Evolutionary conservation across 2,888 invertebrate species (phyloP).

Genomic region (Enchytraeus crypticus): DNA sequence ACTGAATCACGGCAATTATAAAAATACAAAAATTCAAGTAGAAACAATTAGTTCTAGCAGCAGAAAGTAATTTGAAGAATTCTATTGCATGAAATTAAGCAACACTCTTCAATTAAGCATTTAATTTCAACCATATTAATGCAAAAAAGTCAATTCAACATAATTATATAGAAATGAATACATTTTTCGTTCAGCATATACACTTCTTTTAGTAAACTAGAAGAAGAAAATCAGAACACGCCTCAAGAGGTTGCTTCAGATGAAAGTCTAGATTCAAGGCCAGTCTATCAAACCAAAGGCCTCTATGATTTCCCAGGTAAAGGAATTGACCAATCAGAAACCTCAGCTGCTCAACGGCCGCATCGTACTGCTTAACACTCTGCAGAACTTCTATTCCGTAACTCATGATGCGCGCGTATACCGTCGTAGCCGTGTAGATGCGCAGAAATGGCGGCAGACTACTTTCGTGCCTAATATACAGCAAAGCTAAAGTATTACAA

Average conservation of each 20-base stretch:
- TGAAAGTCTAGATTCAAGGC: conserved; percentile 58
- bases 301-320: conserved; percentile 47
- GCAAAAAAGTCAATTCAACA: too few species aligned
- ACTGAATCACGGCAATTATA: too few species aligned
- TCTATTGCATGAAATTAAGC: too few species aligned
- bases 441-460: conserved; percentile 55
- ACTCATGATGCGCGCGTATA: conserved; percentile 47
- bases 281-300: conserved; percentile 57
- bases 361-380: conserved; percentile 47
- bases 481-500: not conserved
- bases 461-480: conserved; percentile 26
- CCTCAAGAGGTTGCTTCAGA: conserved; percentile 47
- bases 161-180: too few species aligned
- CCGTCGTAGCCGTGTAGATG: conserved; percentile 55
- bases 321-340: conserved; percentile 52
- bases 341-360: conserved; percentile 54
- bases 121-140: too few species aligned
- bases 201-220: too few species aligned
- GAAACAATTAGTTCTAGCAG: too few species aligned
- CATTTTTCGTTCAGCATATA: too few species aligned
- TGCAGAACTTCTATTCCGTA: conserved; percentile 52
- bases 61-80: too few species aligned
- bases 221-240: conserved; percentile 16
- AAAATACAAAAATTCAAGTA: too few species aligned
- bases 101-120: too few species aligned